Evolutionary conservation across 2,888 invertebrate species (phyloP), one percentile per base, ranked within the genome.

Genomic region (Ectobius pallidus): DNA sequence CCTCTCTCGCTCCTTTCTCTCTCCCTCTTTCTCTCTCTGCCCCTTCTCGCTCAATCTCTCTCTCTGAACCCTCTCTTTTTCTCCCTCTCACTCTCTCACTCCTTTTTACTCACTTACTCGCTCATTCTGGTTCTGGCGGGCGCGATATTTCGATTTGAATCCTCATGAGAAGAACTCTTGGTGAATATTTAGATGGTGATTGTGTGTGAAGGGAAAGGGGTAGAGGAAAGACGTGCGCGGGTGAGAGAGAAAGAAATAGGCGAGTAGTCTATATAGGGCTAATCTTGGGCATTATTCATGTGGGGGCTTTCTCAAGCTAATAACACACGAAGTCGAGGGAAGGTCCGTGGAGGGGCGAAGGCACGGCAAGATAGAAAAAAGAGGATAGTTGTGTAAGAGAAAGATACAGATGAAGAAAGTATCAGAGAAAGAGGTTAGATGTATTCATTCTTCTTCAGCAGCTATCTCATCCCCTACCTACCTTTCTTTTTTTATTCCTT

Each of bases 201-300:
- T 74, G 71, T 74, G 65, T 71, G 73, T 49, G 73, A 73, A 73
- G 67, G 72, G 25, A 65, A 52, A 30, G 39, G 32, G 32, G 58
- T 25, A 22, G 42, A 34, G 62, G 18, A 63, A 63, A 63, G 39
- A 25, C 22, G 32, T 25, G 65, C 39, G 65, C 20, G 52, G 25
- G 42, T 30, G 69, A 58, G n/a, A 18, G 69, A 55, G 69, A 58
- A 20, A 58, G 32, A 30, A 49, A 55, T 55, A 58, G 20, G 58
- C 58, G 22, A 61, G 58, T 55, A 39, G 69, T 55, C 69, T 68
- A 58, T 58, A 69, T 69, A 63, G 67, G 39, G 74, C 74, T 74
- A 74, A 74, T 74, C 74, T 73, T 49, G 72, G 72, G 74, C 74
- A 74, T 74, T 74, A 74, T 74, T 74, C 74, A 74, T 74, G 74